These are phyloP conservation scores for Lycocerus yunnanus DNA, from an alignment of 2,888 invertebrate species.

Conservation along the genomic window DNA sequence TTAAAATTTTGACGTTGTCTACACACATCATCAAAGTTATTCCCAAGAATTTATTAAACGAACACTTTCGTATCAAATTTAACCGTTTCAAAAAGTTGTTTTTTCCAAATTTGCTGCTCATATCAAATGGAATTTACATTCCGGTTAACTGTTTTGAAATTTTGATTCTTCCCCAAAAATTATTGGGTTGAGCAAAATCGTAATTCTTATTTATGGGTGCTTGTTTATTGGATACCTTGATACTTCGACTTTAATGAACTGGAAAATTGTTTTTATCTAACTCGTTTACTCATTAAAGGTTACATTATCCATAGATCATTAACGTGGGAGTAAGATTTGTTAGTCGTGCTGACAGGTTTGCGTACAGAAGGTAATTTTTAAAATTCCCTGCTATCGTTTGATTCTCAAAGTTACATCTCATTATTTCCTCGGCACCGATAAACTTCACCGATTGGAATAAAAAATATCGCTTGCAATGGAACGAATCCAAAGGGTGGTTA, in stretches of 20 bases:
- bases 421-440: neutral
- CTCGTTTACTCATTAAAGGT: neutral
- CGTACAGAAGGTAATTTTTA: neutral
- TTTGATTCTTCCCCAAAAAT: neutral
- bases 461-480: neutral
- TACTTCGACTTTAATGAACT: neutral
- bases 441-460: neutral
- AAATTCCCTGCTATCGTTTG: neutral
- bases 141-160: neutral
- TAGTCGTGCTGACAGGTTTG: neutral
- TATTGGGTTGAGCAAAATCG: neutral
- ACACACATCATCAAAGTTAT: neutral
- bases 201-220: neutral
- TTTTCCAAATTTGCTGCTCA: neutral
- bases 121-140: neutral
- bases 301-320: neutral
- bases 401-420: neutral
- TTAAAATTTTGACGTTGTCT: neutral
- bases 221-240: neutral
- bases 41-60: neutral
- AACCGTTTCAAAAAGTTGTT: neutral
- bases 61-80: neutral
- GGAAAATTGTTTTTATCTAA: neutral
- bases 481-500: neutral
- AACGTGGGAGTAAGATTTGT: neutral